phyloP scores from a whole-genome alignment of 2,888 invertebrate genomes.

The Parnassius glacialis region DNA sequence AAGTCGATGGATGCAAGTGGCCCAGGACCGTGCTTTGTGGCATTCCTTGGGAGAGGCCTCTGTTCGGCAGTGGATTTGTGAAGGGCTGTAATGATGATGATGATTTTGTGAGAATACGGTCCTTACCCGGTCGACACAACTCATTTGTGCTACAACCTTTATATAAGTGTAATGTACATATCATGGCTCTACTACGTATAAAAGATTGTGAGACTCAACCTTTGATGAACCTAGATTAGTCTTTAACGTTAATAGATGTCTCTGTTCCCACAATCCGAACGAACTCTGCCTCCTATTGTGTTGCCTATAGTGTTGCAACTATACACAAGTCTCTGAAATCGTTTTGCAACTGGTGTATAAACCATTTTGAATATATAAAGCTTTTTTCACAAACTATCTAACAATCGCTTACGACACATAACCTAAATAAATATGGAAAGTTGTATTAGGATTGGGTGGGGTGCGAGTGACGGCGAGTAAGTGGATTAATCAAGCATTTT shows the following conservation, averaged over 20 bases:
- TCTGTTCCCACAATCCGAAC: background rate
- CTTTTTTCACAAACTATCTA: conserved; percentile 9
- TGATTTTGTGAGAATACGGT: too few relatives aligned
- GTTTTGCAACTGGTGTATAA: background rate
- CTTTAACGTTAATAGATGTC: background rate
- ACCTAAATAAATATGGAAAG: conserved; percentile 23
- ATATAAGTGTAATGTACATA: too few relatives aligned
- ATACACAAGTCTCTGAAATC: background rate
- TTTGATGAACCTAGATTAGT: background rate
- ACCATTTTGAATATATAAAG: background rate
- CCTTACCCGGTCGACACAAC: too few relatives aligned
- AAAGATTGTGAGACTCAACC: background rate
- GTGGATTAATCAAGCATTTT: too few relatives aligned
- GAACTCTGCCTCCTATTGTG: conserved; percentile 8
- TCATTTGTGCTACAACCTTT: too few relatives aligned
- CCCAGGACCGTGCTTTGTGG: too few relatives aligned
- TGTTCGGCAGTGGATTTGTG: too few relatives aligned
- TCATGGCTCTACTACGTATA: too few relatives aligned
- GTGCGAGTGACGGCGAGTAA: conserved; percentile 1
- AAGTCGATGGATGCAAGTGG: too few relatives aligned
- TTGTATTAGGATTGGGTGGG: background rate
- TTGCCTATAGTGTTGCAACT: background rate
- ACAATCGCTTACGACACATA: conserved; percentile 15
- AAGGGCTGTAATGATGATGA: too few relatives aligned
- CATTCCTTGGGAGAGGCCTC: too few relatives aligned